Conservation (phyloP, 2,113 vertebrate species). For the Kryptolebias marmoratus region DNA sequence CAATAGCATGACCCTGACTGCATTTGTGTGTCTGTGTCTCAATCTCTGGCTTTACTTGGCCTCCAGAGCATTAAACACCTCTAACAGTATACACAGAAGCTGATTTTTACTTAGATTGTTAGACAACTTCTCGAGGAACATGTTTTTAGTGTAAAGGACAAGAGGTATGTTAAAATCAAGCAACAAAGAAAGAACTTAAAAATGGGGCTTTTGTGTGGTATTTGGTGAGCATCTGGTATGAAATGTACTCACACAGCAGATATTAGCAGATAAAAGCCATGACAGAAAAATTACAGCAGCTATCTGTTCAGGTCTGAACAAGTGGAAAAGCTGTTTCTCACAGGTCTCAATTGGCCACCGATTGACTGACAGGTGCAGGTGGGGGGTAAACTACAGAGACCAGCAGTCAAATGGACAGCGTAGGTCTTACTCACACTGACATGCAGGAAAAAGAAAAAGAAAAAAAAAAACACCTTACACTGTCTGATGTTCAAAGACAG, state of each 20-base stretch:
- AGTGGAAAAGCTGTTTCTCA: constrained; percentile 42
- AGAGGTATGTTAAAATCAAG: constrained; percentile 43
- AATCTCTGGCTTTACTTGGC: constrained; percentile 26
- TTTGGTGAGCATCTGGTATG: constrained; percentile 71
- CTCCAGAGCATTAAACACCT: constrained; percentile 19
- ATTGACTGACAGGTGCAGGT: constrained; percentile 68
- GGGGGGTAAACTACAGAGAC: constrained; percentile 71
- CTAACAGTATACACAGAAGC: neutral
- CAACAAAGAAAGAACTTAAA: constrained; percentile 31
- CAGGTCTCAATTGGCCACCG: constrained; percentile 40
- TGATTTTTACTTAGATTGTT: constrained; percentile 39
- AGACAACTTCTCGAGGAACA: constrained; percentile 55
- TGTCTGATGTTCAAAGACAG: constrained; percentile 73
- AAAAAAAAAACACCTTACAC: constrained; percentile 71
- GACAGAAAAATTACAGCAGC: constrained; percentile 76
- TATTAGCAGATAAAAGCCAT: constrained; percentile 68
- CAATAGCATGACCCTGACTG: constrained; percentile 28
- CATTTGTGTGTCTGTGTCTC: neutral
- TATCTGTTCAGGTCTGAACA: constrained; percentile 68
- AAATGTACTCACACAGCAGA: constrained; percentile 60
- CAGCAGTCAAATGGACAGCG: constrained; percentile 70
- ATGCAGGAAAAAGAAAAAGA: constrained; percentile 61
- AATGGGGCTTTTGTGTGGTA: constrained; percentile 65
- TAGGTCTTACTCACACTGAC: constrained; percentile 47
- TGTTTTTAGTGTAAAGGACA: constrained; percentile 64